These are phyloP conservation scores for Rostratula benghalensis DNA, from an alignment of 2,113 vertebrate species.

Conservation along the genomic window DNA sequence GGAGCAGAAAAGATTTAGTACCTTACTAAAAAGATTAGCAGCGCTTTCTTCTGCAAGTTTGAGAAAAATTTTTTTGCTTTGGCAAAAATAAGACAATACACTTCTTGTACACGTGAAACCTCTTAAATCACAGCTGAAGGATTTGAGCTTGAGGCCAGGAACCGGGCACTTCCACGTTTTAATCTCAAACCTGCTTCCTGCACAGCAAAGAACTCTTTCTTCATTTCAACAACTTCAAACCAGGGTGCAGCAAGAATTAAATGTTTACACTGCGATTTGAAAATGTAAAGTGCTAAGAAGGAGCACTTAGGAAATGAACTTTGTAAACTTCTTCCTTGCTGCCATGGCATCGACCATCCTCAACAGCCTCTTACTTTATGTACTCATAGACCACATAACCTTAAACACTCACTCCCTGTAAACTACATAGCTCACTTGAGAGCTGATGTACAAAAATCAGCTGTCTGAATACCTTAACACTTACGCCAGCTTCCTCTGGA, in stretches of 20 bases:
- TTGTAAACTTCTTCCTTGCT: conserved; percentile 32
- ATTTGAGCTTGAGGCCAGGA: conserved; percentile 3
- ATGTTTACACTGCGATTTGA: conserved; percentile 48
- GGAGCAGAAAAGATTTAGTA: not conserved
- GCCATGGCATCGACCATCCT: conserved; percentile 27
- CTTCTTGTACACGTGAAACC: conserved; percentile 19
- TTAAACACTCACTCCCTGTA: conserved; percentile 40
- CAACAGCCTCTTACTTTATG: conserved; percentile 17
- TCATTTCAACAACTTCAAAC: conserved; percentile 52
- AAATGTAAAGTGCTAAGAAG: conserved; percentile 51
- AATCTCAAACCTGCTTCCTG: conserved; percentile 33
- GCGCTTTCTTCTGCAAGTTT: not conserved
- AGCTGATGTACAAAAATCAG: conserved; percentile 65
- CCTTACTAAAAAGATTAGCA: not conserved
- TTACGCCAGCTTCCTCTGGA: conserved; percentile 52
- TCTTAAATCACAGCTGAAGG: not conserved
- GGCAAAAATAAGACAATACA: not conserved
- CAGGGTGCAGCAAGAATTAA: conserved; percentile 25
- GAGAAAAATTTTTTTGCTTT: not conserved
- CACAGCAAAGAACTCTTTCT: conserved; percentile 32
- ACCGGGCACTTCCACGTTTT: not conserved
- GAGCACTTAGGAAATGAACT: conserved; percentile 41
- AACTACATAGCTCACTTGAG: conserved; percentile 58
- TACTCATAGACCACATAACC: conserved; percentile 6
- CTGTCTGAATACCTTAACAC: conserved; percentile 62